A percentile compares a stretch with the other conserved stretches of the same genome.
Evolutionary conservation across 1,140 invertebrate genomes (phyloP).

Genomic region (Neodiprion pinetum): DNA sequence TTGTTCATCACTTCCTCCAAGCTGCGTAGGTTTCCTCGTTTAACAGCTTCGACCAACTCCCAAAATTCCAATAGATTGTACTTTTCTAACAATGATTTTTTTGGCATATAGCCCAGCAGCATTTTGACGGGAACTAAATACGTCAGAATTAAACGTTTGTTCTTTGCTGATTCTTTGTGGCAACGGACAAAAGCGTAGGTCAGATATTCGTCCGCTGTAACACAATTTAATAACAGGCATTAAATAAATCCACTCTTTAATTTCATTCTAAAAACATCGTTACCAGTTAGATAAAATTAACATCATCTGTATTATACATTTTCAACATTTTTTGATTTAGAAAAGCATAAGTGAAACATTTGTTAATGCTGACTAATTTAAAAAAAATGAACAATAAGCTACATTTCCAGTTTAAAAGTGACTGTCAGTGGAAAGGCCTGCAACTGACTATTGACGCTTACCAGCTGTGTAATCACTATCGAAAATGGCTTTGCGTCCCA

Average conservation of each 20-base stretch:
- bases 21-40: conserved; percentile 85
- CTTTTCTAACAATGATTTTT: conserved; percentile 78
- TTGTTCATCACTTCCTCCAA: conserved; percentile 86
- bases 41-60: conserved; percentile 86
- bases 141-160: conserved; percentile 93
- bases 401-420: no score
- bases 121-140: conserved; percentile 98
- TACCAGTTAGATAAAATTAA: not conserved
- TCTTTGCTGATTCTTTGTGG: conserved; percentile 80
- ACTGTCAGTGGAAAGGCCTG: no score
- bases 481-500: conserved; percentile 97
- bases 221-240: conserved; percentile 32
- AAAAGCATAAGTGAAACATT: conserved; percentile 12
- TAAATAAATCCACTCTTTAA: not conserved
- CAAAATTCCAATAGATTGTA: conserved; percentile 92
- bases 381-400: conserved; percentile 10
- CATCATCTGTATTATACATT: conserved; percentile 2
- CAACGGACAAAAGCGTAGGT: conserved; percentile 94
- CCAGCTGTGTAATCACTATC: conserved; percentile 92
- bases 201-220: conserved; percentile 87
- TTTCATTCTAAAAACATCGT: not conserved
- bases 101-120: conserved; percentile 92
- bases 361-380: no score
- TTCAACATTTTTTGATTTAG: conserved; percentile 15
- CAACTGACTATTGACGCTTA: conserved; percentile 43